These are phyloP conservation scores for Boulengeromyrus knoepffleri DNA, from an alignment of 2,113 vertebrate species.

Conservation along the genomic window DNA sequence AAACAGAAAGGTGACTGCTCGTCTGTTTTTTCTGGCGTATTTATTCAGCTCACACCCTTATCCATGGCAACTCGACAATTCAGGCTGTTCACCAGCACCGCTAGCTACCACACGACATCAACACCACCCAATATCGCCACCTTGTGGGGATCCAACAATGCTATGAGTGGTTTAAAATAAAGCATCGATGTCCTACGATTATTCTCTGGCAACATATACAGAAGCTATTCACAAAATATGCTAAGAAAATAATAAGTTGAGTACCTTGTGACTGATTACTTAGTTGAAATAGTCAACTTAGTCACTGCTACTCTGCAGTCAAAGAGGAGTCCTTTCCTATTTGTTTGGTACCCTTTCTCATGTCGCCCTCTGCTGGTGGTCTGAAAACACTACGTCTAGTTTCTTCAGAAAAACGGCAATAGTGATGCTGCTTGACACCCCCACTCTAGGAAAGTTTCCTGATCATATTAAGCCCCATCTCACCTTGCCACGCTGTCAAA, in stretches of 20 bases:
- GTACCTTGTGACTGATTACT: not conserved
- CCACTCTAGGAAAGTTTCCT: not conserved
- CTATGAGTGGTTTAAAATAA: not conserved
- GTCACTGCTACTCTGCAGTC: not conserved
- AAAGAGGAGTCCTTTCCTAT: not conserved
- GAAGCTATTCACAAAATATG: not conserved
- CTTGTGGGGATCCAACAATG: not conserved
- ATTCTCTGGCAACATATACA: not conserved
- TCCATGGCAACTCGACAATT: not conserved
- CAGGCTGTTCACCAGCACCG: not conserved
- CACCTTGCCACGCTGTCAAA: not conserved
- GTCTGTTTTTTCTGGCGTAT: not conserved
- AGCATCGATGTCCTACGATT: not conserved
- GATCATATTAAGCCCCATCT: not conserved
- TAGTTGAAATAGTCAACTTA: not conserved
- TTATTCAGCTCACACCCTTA: not conserved
- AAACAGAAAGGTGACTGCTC: not conserved
- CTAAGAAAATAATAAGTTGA: not conserved
- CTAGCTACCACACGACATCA: not conserved
- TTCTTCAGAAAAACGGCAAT: not conserved
- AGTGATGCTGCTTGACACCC: not conserved
- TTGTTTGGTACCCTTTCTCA: not conserved
- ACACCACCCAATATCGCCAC: not conserved
- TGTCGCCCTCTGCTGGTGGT: not conserved
- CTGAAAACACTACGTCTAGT: not conserved